These are phyloP conservation scores for Champsocephalus esox DNA, from an alignment of 2,797 vertebrate species.

Conservation along the genomic window DNA sequence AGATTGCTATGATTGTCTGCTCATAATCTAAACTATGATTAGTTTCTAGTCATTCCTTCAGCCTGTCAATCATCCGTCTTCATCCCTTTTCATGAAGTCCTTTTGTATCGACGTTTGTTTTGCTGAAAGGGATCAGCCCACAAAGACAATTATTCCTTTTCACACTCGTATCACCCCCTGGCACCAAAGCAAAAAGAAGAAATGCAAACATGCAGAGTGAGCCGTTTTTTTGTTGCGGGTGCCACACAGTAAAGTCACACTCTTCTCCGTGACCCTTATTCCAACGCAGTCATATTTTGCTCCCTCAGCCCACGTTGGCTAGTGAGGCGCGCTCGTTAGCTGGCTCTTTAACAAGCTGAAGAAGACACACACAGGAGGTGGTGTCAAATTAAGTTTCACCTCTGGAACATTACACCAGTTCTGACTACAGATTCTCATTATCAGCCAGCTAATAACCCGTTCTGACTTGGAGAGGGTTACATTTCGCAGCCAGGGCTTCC, in stretches of 20 bases:
- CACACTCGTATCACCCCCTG: neutral
- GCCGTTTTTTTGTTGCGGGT: constrained; percentile 20
- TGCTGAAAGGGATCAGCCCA: neutral
- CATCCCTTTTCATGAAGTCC: neutral
- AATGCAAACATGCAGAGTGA: constrained; percentile 22
- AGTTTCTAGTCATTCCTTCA: neutral
- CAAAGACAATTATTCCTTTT: neutral
- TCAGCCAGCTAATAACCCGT: constrained; percentile 51
- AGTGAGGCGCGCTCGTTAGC: constrained; percentile 59
- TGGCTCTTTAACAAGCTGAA: constrained; percentile 68
- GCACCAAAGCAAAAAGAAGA: neutral
- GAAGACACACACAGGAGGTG: constrained; percentile 21
- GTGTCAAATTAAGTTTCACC: constrained; percentile 39
- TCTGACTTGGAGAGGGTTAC: constrained; percentile 35
- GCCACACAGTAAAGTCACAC: constrained; percentile 5
- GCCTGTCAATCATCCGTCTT: neutral
- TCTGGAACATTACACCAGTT: constrained; percentile 37
- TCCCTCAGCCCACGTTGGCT: constrained; percentile 22
- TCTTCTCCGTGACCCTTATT: constrained; percentile 50
- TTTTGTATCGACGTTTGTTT: neutral
- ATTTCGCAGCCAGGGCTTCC: constrained; percentile 14
- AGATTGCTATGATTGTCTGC: neutral
- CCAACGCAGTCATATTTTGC: constrained; percentile 22
- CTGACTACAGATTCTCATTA: constrained; percentile 60
- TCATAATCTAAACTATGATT: neutral